Evolutionary conservation across 2,113 vertebrate genomes (phyloP).

Genomic region (Erythrocercus mccallii): DNA sequence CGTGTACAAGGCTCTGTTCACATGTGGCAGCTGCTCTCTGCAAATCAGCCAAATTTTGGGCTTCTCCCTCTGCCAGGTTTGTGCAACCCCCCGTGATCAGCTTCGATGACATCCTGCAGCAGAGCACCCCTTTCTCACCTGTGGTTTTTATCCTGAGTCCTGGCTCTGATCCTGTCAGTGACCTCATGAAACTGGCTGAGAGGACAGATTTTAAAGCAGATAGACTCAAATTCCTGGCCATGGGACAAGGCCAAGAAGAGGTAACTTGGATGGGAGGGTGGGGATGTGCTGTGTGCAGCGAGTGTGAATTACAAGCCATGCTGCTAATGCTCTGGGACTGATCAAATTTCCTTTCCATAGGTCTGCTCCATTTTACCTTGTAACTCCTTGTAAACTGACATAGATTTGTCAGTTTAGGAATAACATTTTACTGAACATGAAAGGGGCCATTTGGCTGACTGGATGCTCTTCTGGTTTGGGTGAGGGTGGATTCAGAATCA

Average conservation of each 20-base stretch:
- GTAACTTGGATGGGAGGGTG: constrained; percentile 56
- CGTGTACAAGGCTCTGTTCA: background rate
- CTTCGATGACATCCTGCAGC: constrained; percentile 86
- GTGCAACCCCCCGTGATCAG: constrained; percentile 95
- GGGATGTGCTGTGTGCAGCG: background rate
- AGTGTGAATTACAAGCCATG: background rate
- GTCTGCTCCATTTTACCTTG: background rate
- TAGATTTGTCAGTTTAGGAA: background rate
- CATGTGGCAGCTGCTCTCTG: background rate
- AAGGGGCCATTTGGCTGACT: background rate
- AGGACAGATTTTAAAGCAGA: constrained; percentile 81
- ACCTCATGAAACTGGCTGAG: constrained; percentile 91
- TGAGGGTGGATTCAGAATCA: background rate
- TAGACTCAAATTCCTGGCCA: constrained; percentile 90
- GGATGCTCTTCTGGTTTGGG: background rate
- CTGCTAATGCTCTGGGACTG: background rate
- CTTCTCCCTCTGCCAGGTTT: constrained; percentile 73
- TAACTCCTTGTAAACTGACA: too few species aligned
- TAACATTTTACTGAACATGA: background rate
- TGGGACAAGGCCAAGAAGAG: constrained; percentile 97
- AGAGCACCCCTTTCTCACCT: constrained; percentile 87
- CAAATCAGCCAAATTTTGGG: background rate
- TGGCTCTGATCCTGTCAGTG: constrained; percentile 89
- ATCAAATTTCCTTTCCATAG: background rate
- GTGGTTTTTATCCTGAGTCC: constrained; percentile 95